Base-by-base conservation (phyloP, 2,888 invertebrate genomes). In the Oscheius onirici region DNA sequence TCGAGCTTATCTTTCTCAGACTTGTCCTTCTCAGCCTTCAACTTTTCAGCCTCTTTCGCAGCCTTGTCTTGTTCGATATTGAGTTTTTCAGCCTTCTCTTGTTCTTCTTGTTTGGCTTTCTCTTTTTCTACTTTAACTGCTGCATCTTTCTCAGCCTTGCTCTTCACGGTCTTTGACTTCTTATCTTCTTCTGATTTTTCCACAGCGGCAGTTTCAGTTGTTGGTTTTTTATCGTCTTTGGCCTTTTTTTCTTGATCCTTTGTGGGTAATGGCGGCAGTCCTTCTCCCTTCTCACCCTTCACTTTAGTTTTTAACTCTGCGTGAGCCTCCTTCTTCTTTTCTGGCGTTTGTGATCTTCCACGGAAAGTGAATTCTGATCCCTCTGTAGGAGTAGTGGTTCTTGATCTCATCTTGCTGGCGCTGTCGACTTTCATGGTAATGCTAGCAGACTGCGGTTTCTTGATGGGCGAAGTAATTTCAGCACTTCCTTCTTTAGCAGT, bases 401-500 rank as follows among this genome's bases (percentile, higher is more conserved):
- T 28, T 2, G 69, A 69, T 22, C 22, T 49, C 5, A 57, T 22
- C 40, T 44, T 68, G n/a, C 57, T 57, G n/a, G 70, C 70, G 40
- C 70, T 70, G 44, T 69, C 69, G 28, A 80, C 78, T 66, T 78
- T 80, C 80, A 78, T 78, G 0, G 75, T 73, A 17, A 80, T 75
- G 52, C 77, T 77, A 15, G 80, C 80, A 26, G 76, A 77, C 41
- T 67, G 67, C 44, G 79, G 80, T 54, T 74, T 78, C 44, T 69
- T 73, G 17, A 75, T 40, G 10, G 80, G 80, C 1, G 80, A 78
- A 15, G 71, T 52, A 5, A 77, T 75, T 70, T 80, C 80, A 15
- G 78, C 80, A 69, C 79, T 79, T 67, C 79, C 76, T 71, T 81
- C 79, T 28, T 79, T 67, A 10, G 79, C 83, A 51, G 77, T 75